These are phyloP conservation scores for Cylas formicarius DNA, from an alignment of 1,140 invertebrate species.

Conservation along the genomic window DNA sequence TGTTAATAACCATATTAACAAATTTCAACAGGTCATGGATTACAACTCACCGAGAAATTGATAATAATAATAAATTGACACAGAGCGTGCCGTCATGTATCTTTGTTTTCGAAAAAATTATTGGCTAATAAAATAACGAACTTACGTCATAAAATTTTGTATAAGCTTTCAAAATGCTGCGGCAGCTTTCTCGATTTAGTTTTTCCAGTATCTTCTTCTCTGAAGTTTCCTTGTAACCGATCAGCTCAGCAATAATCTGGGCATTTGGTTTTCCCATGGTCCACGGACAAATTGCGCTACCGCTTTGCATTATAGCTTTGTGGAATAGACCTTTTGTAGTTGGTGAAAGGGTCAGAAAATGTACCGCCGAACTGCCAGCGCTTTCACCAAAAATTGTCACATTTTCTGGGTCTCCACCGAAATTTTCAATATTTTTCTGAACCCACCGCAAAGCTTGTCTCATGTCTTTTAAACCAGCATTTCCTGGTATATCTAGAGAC, in stretches of 20 bases:
- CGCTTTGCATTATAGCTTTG: conserved; percentile 15
- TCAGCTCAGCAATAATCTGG: conserved; percentile 3
- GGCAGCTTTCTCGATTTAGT: conserved; percentile 7
- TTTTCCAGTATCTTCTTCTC: conserved; percentile 12
- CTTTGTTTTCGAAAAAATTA: no score
- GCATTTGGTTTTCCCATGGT: conserved; percentile 6
- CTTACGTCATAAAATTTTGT: conserved; percentile 11
- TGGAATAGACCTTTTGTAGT: conserved; percentile 13
- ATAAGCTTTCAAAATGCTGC: conserved; percentile 6
- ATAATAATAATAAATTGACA: no score
- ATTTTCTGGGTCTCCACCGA: no score
- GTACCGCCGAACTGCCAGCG: conserved; percentile 43
- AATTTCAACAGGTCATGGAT: no score
- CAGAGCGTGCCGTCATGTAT: no score
- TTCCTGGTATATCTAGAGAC: conserved; percentile 47
- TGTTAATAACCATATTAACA: no score
- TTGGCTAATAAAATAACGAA: no score
- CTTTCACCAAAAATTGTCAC: conserved; percentile 46
- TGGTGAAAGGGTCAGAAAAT: conserved; percentile 21
- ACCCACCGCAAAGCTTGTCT: conserved; percentile 52
- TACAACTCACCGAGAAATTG: no score
- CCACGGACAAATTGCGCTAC: conserved; percentile 9
- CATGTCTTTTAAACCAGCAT: conserved; percentile 59
- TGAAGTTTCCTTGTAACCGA: conserved; percentile 10
- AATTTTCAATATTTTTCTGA: conserved; percentile 44